Evolutionary conservation across 2,113 vertebrate genomes (phyloP), one percentile per base, ranked within the genome.

Genomic region (Pygathrix nemaeus): DNA sequence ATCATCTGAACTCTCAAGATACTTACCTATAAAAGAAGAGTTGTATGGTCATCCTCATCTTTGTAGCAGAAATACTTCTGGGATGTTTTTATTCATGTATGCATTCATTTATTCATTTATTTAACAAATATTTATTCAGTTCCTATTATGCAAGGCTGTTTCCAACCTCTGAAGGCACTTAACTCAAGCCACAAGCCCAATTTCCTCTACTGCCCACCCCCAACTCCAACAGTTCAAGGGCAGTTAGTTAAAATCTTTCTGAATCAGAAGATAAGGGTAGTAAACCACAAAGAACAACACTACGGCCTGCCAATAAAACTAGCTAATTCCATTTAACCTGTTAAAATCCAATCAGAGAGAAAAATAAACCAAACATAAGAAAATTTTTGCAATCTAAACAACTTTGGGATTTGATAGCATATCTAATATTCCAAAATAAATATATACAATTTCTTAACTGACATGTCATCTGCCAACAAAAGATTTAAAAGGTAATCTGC

Each of bases 391-490:
- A 76, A 78, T 61, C 70, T 87, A 90, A 57, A 87, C 30, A 9
- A 64, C 52, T 55, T 55, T 55, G 20, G 52, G 18, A 55, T 66
- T 68, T 80, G 61, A 20, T 68, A 38, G 85, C 48, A 38, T 76
- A 86, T 68, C 57, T 80, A 93, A 57, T 90, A 87, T 76, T 70
- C 68, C 76, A 90, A 93, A 90, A 80, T 38, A 85, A 81, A 93
- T n/a, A 57, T 2, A 55, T 55, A 55, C 17, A 48, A 66, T 79
- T 45, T 83, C 43, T 78, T 79, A 92, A 70, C n/a, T 84, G 59
- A n/a, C 59, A 94, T 64, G 21, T 17, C 14, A 84, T 16, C 17
- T 72, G 48, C 17, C 43, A 64, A 32, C 17, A 78, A 82, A 81
- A 79, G 83, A 68, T 68, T 59, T 35, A 80, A 76, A 94, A 6